Evolutionary conservation across 1,140 invertebrate genomes (phyloP), one percentile per base, ranked within the genome.

Genomic region (Rhyacophila brunnea): DNA sequence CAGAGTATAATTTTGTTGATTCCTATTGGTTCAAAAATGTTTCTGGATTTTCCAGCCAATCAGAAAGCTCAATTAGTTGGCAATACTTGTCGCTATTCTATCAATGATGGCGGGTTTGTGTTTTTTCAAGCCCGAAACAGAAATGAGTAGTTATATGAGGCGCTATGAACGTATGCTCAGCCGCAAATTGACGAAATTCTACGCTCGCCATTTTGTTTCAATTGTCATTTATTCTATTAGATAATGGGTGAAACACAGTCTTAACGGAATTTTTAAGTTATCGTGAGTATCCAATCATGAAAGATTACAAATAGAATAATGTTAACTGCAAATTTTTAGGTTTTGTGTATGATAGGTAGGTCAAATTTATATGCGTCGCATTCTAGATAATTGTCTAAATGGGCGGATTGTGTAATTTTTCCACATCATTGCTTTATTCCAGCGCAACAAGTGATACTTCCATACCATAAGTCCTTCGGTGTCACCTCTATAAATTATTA

Each of bases 121-220:
- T 78, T 78, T 78, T 78, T 78, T 76, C 74, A 71, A 77, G 68
- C 70, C 71, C 70, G 72, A 74, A 74, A 71, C 74, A 70, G 74
- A 78, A 78, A 78, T 75, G 73, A 76, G 71, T 74, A 74, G 73
- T 70, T 72, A 75, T 75, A 70, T 75, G 73, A 72, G 74, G 71
- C 70, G 74, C 70, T 69, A 68, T 70, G 69, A 73, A 71, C 71
- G 73, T 74, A 74, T 76, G 74, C 72, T 72, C 75, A 73, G 75
- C 73, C 74, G 73, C 71, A 68, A 70, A 73, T 74, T 73, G 72
- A 74, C 70, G 72, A 72, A 75, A 74, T 77, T 73, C 73, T 68
- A 72, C 70, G 68, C 74, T 74, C 76, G 76, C 76, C 76, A 78
- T 78, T 77, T 78, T 78, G 76, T 78, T 65, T 74, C 72, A 71